These are phyloP conservation scores for Strigamia transsilvanica DNA, from an alignment of 2,888 invertebrate species.

Conservation along the genomic window DNA sequence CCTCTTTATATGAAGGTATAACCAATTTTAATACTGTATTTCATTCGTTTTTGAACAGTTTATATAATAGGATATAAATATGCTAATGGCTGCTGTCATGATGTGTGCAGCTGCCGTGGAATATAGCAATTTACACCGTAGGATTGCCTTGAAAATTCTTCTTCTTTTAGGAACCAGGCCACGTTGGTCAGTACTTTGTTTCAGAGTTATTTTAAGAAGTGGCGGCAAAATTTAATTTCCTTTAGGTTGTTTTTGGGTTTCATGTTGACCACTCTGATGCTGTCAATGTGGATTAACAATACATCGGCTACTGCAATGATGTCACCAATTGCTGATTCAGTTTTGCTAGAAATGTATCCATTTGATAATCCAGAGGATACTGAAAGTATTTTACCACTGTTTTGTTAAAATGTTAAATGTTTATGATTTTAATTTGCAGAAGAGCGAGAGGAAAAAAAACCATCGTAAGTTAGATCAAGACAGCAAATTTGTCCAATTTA, in stretches of 20 bases:
- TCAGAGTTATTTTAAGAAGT: too few species aligned
- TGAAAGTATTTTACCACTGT: slow-evolving; percentile 54
- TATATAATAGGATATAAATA: slow-evolving; percentile 53
- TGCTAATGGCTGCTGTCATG: slow-evolving; percentile 55
- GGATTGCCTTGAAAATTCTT: slow-evolving; percentile 55
- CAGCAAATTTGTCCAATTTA: too few species aligned
- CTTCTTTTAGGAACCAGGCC: slow-evolving; percentile 53
- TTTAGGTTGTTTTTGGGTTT: slow-evolving; percentile 42
- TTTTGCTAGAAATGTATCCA: slow-evolving; percentile 41
- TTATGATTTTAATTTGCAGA: neutral
- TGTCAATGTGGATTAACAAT: slow-evolving; percentile 52
- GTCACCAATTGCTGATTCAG: slow-evolving; percentile 53
- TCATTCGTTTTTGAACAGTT: slow-evolving; percentile 51
- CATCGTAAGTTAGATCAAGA: neutral
- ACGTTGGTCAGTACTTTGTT: slow-evolving; percentile 6
- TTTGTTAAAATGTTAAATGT: neutral
- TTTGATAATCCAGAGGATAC: slow-evolving; percentile 4
- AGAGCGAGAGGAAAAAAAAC: neutral
- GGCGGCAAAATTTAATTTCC: neutral
- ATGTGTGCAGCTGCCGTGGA: slow-evolving; percentile 55
- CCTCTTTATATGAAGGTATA: neutral
- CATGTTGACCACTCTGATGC: neutral
- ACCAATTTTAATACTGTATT: neutral
- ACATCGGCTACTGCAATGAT: slow-evolving; percentile 52
- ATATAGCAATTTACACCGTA: slow-evolving; percentile 55